These are phyloP conservation scores for Pantherophis alleghaniensis DNA, from an alignment of 2,797 vertebrate genomes.

Conservation along the genomic window DNA sequence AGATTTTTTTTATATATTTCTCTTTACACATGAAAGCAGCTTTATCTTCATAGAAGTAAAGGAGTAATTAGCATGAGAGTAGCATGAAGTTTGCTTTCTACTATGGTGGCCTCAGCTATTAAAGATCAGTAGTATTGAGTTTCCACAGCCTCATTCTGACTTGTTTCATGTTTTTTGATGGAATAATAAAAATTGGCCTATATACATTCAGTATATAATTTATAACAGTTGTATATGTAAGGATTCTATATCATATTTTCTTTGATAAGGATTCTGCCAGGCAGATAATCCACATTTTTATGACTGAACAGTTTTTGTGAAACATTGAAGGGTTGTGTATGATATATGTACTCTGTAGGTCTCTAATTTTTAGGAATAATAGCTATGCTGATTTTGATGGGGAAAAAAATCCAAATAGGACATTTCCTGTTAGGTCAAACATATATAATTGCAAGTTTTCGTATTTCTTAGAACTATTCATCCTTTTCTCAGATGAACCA, in stretches of 20 bases:
- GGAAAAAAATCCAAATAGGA: not conserved
- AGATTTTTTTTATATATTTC: not conserved
- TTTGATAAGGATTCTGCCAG: not conserved
- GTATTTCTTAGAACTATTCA: not conserved
- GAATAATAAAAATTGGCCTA: not conserved
- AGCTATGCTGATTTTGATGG: not conserved
- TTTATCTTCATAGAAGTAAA: not conserved
- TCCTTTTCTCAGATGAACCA: not conserved
- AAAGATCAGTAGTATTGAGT: not conserved
- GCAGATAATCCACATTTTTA: not conserved
- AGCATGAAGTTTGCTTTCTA: not conserved
- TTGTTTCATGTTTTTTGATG: not conserved
- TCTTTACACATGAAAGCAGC: not conserved
- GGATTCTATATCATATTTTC: not conserved
- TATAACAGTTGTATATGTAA: not conserved
- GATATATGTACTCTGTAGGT: not conserved
- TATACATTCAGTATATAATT: not conserved
- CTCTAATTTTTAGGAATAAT: not conserved
- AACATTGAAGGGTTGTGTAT: not conserved
- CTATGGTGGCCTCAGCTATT: not conserved
- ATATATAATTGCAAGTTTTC: not conserved
- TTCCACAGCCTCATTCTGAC: not conserved
- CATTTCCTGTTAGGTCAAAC: not conserved
- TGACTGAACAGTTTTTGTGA: not conserved
- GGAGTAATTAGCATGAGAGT: not conserved